Base-by-base conservation (phyloP, 2,797 vertebrate species). In the Nyctalus aviator region DNA sequence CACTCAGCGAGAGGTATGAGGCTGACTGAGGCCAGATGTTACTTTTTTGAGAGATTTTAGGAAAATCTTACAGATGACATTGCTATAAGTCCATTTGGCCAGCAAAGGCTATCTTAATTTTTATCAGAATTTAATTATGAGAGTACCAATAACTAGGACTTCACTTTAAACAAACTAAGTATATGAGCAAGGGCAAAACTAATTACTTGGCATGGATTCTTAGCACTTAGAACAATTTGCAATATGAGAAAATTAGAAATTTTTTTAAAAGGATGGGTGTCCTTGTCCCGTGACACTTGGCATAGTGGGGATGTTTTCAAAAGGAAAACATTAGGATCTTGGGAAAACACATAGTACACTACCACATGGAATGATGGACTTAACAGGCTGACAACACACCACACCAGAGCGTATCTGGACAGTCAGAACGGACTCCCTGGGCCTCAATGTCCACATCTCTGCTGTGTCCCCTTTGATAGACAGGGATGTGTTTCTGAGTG, bases 211-310 rank as follows among this genome's bases (percentile, higher is more conserved):
- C 69, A 76, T 44, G 10, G 15, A 35, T 82, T 78, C 14, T 25
- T 83, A 41, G 30, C 30, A 27, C 82, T 93, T 91, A 77, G 46
- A 93, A 81, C 59, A 79, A 77, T 35, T 12, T 35, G 8, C 32
- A 84, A 59, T 82, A 27, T n/a, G 62, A 92, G 37, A 69, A 84
- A 86, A 64, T 75, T 48, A 76, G 53, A 64, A 7, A 25, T 50
- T 76, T 79, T 84, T 53, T 44, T 44, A 44, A 79, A 90, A 72
- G 37, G 32, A 25, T 75, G 6, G 11, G 23, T 78, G 20, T 69
- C 25, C 53, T 66, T 46, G 55, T 83, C 30, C 27, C 76, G 25
- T 46, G 62, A 83, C 8, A 64, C 64, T 53, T 89, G 66, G 77
- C 66, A 35, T 7, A 48, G 46, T 64, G 35, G 48, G 18, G 6